Conservation (phyloP, 2,113 vertebrate genomes). For the Damaliscus lunatus region DNA sequence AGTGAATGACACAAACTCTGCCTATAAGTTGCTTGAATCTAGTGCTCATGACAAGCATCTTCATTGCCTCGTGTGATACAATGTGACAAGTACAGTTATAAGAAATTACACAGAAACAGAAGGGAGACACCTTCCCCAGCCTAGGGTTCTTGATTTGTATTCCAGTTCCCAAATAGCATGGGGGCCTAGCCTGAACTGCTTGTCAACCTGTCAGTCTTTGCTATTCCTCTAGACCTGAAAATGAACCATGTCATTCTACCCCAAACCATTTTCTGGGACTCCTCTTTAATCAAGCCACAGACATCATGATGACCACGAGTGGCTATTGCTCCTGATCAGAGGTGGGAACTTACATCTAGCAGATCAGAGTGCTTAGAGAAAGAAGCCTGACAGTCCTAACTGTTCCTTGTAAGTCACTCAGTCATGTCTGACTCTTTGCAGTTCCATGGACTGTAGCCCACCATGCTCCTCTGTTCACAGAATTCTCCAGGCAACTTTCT, state of each 20-base stretch:
- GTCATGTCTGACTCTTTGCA: background rate
- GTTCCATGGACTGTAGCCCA: background rate
- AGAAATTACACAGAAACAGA: background rate
- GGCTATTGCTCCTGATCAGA: background rate
- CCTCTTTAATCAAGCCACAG: background rate
- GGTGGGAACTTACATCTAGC: background rate
- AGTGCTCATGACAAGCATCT: background rate
- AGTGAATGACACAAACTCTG: background rate
- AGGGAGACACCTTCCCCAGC: background rate
- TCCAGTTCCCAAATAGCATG: background rate
- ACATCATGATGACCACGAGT: background rate
- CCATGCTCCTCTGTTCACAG: background rate
- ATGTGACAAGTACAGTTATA: background rate
- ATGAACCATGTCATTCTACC: background rate
- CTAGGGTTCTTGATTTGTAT: background rate
- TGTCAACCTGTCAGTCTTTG: background rate
- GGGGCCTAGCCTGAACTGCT: background rate
- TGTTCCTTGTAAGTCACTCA: background rate
- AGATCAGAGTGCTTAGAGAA: background rate
- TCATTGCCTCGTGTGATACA: background rate
- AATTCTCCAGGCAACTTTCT: background rate
- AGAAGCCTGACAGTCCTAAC: background rate
- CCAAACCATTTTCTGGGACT: too few relatives aligned
- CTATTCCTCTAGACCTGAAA: background rate
- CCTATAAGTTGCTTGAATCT: background rate